Base-by-base conservation (phyloP, 2,888 invertebrate species). In the Laspeyria flexula region DNA sequence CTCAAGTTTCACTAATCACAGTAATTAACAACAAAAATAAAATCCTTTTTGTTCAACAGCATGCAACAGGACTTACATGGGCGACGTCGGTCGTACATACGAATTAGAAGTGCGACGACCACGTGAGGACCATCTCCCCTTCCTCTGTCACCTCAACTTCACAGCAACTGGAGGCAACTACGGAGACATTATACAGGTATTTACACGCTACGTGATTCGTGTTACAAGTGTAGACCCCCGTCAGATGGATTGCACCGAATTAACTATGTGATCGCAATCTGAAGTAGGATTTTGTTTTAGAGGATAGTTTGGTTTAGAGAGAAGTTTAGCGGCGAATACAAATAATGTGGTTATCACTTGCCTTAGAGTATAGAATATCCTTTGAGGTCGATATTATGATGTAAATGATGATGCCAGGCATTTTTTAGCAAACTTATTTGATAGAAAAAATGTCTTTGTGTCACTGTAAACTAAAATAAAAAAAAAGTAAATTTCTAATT, bases 1-100 rank as follows among this genome's bases (percentile, higher is more conserved):
- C n/a, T n/a, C n/a, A n/a, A n/a, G n/a, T 13, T 33, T 33, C 21
- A 21, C n/a, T 21, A 42, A 42, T 15, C 15, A 4, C 21, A 16
- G n/a, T 31, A 4, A 21, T 21, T 23, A 0, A 12, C 9, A 42
- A 43, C 5, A 25, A 10, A 30, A 13, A 2, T 39, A 39, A 49
- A 16, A 10, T 34, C 23, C 35, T 21, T 39, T 53, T 65, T 79
- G 79, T 68, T 71, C 93, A 93, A 46, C 94, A 97, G 97, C 96
- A 33, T 97, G 97, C 92, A 97, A 97, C 89, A 93, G 95, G 75
- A 97, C 97, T 16, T 95, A 96, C 83, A 96, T 95, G 91, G 97
- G 97, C 0, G 96, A 96, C 77, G 95, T 96, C 45, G 96, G 96
- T 0, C 93, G 95, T 56, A 96, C 96, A 18, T 97, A 96, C 88